phyloP scores from a whole-genome alignment of 2,888 invertebrate species.

The Cenopis cana region DNA sequence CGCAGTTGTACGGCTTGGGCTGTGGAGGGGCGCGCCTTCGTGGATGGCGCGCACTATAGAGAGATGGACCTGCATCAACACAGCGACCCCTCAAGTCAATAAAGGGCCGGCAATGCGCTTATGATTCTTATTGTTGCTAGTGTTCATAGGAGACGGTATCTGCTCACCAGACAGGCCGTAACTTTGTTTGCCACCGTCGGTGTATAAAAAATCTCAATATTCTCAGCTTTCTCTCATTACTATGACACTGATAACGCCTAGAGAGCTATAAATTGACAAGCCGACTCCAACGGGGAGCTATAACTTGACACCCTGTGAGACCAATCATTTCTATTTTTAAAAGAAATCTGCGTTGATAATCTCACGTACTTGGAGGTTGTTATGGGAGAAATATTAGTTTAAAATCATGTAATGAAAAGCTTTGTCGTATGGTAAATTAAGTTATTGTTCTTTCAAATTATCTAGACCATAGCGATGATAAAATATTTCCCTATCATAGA shows the following conservation, averaged over 20 bases:
- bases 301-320: conserved; percentile 25
- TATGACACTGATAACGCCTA: background rate
- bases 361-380: background rate
- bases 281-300: conserved; percentile 35
- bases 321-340: conserved; percentile 41
- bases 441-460: background rate
- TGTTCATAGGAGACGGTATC: no score
- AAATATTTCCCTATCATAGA: background rate
- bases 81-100: no score
- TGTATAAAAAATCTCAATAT: background rate
- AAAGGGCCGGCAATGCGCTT: no score
- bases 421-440: background rate
- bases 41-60: no score
- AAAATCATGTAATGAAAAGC: background rate
- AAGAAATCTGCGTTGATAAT: conserved; percentile 19
- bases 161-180: no score
- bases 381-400: background rate
- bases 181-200: no score
- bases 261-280: conserved; percentile 43
- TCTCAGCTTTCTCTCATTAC: conserved; percentile 24
- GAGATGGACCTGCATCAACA: no score
- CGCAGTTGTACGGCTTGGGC: no score
- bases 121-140: no score
- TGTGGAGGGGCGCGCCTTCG: no score
- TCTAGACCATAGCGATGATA: background rate